Evolutionary conservation across 2,113 vertebrate genomes (phyloP).

Genomic region (Cervus canadensis): DNA sequence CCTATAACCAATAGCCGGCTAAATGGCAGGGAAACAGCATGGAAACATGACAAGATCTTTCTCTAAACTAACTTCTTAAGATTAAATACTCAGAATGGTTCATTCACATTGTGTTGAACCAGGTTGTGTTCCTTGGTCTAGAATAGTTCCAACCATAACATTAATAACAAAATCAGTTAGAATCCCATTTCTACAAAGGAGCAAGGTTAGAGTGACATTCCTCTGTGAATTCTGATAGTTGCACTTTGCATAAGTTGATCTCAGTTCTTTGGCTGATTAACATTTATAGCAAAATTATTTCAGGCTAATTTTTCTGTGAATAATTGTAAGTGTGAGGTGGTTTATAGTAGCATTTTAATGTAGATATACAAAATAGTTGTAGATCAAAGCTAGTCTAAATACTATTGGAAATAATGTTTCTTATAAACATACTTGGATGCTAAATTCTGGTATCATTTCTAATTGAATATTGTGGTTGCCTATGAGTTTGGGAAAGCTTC

Average conservation of each 20-base stretch:
- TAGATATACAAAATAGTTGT: background rate
- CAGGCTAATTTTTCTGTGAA: background rate
- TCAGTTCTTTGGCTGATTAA: background rate
- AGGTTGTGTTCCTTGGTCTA: background rate
- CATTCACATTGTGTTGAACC: background rate
- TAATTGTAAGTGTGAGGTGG: background rate
- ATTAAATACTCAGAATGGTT: background rate
- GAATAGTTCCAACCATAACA: background rate
- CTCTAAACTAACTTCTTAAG: background rate
- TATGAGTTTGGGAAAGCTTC: conserved; percentile 1
- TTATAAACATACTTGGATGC: conserved; percentile 6
- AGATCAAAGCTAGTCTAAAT: background rate
- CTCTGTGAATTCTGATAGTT: background rate
- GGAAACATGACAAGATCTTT: background rate
- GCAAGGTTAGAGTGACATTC: background rate
- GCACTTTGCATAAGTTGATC: background rate
- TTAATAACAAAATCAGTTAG: background rate
- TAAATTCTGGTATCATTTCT: conserved; percentile 8
- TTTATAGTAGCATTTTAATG: conserved; percentile 35
- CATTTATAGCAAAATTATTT: background rate
- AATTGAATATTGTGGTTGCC: background rate
- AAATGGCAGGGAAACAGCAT: background rate
- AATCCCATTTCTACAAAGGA: background rate
- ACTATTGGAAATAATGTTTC: background rate
- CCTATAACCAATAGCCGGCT: background rate